Evolutionary conservation across 2,797 vertebrate species (phyloP).

Genomic region (Onychomys leucogaster): DNA sequence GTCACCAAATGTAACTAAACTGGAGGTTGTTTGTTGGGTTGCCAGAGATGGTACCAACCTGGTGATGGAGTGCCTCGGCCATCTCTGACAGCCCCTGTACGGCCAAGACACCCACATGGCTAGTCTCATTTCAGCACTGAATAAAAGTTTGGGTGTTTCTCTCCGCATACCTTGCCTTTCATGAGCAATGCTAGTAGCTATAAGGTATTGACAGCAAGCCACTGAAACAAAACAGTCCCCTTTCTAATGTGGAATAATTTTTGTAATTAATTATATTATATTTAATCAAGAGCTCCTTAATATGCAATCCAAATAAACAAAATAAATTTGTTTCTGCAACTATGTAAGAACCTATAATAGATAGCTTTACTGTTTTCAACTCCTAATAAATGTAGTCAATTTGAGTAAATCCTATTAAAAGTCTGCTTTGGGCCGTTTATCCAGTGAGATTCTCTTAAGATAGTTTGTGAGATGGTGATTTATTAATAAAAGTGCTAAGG

Average conservation of each 20-base stretch:
- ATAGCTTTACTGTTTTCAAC: neutral
- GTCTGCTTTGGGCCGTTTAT: slow-evolving; percentile 8
- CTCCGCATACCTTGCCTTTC: neutral
- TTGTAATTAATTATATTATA: neutral
- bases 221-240: neutral
- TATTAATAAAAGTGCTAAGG: neutral
- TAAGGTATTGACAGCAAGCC: neutral
- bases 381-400: neutral
- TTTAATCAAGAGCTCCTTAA: slow-evolving; percentile 11
- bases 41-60: accelerated
- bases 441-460: neutral
- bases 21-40: neutral
- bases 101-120: neutral
- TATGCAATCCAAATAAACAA: neutral
- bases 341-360: neutral
- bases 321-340: neutral
- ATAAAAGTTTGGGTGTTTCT: neutral
- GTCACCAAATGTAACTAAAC: neutral
- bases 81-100: neutral
- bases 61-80: accelerated
- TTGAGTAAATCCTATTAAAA: slow-evolving; percentile 18
- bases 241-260: neutral
- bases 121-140: neutral
- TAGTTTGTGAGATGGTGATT: neutral
- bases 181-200: neutral